Percentiles rank a stretch among this genome's conserved stretches.
Conservation (phyloP, 2,113 vertebrate species). For the Candoia aspera region DNA sequence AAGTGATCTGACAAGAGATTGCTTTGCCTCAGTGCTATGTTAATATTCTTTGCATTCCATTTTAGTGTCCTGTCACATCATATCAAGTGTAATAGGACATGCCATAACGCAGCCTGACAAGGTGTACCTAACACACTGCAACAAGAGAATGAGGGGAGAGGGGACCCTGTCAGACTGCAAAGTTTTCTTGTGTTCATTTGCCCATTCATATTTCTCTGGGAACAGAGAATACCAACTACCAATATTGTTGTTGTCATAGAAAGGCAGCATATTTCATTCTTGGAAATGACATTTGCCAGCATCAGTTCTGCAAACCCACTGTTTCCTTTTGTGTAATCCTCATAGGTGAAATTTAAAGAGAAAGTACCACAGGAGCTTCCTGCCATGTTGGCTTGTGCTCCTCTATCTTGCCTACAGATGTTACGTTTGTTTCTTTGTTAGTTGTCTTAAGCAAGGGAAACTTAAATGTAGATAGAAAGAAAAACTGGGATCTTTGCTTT, state of each 20-base stretch:
- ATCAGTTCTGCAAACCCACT: not conserved
- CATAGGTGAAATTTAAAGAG: not conserved
- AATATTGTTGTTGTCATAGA: not conserved
- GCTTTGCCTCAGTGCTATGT: not conserved
- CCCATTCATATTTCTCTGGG: not conserved
- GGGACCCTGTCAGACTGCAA: not conserved
- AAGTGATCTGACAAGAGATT: not conserved
- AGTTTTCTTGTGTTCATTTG: not conserved
- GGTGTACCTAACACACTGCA: not conserved
- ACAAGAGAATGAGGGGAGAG: not conserved
- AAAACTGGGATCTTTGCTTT: not conserved
- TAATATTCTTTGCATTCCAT: constrained; percentile 26
- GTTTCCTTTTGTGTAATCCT: not conserved
- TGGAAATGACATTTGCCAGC: not conserved
- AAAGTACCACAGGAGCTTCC: not conserved
- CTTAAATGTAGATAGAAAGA: not conserved
- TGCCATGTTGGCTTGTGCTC: not conserved
- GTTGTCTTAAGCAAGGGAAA: not conserved
- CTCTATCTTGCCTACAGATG: not conserved
- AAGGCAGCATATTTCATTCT: not conserved
- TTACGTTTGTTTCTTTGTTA: not conserved
- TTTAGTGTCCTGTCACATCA: constrained; percentile 15
- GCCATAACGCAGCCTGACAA: constrained; percentile 6
- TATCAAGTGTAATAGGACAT: not conserved
- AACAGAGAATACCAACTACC: not conserved